phyloP scores from a whole-genome alignment of 2,888 invertebrate species.

The Epiblema foenella region DNA sequence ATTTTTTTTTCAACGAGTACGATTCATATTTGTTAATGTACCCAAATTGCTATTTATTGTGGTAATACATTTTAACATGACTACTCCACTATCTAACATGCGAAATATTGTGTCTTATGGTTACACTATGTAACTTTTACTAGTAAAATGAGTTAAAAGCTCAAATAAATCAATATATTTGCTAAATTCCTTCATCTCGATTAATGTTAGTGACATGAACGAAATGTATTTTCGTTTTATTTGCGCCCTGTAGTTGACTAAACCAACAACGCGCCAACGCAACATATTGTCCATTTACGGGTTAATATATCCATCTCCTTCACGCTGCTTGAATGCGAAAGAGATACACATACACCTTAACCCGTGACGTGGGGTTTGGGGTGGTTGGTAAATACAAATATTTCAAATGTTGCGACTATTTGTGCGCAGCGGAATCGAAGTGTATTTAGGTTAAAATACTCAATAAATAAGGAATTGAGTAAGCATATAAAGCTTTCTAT shows the following conservation, averaged over 20 bases:
- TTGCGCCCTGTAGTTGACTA: conserved; percentile 5
- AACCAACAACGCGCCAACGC: conserved; percentile 8
- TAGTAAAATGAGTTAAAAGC: too few relatives aligned
- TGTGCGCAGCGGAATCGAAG: background rate
- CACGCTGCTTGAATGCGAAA: background rate
- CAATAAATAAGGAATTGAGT: background rate
- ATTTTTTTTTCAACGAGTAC: too few relatives aligned
- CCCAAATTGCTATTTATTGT: too few relatives aligned
- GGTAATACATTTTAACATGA: too few relatives aligned
- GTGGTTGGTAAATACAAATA: conserved; percentile 2
- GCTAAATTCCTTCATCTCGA: background rate
- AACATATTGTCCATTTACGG: background rate
- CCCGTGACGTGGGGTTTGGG: background rate
- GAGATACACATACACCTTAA: background rate
- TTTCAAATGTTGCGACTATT: background rate
- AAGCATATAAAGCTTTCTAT: background rate
- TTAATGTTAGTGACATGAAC: background rate
- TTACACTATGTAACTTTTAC: too few relatives aligned
- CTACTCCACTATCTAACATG: too few relatives aligned
- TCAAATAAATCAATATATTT: conserved; percentile 1
- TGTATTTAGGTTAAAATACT: background rate
- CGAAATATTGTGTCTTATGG: too few relatives aligned
- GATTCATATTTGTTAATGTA: too few relatives aligned
- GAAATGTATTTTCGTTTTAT: background rate
- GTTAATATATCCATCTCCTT: background rate